Conservation (phyloP, 2,888 invertebrate genomes). For the Tenthredo notha region DNA sequence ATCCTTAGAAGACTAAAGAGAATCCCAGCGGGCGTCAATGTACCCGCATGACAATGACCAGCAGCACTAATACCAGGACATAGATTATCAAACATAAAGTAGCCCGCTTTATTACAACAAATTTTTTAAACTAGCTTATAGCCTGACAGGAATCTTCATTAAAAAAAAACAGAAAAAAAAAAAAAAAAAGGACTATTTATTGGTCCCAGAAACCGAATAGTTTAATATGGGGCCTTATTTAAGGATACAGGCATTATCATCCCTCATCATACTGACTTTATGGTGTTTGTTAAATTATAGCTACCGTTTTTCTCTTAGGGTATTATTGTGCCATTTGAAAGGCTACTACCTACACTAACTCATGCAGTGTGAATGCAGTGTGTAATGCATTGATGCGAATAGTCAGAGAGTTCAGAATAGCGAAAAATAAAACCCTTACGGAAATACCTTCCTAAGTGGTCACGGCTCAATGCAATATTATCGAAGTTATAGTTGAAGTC, state of each 20-base stretch:
- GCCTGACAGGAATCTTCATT: neutral
- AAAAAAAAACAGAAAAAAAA: neutral
- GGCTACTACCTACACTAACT: neutral
- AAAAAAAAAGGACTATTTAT: neutral
- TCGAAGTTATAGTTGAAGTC: neutral
- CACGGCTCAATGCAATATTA: conserved; percentile 8
- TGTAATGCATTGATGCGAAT: conserved; percentile 4
- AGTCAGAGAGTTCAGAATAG: neutral
- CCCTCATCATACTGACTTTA: neutral
- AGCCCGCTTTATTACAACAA: conserved; percentile 11
- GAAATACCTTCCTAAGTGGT: conserved; percentile 44
- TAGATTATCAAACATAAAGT: neutral
- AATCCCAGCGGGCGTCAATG: conserved; percentile 22
- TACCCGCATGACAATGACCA: conserved; percentile 16
- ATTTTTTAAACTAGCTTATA: neutral
- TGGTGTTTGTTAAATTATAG: neutral
- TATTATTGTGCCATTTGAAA: neutral
- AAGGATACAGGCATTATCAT: neutral
- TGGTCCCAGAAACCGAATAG: neutral
- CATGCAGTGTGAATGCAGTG: conserved; percentile 29
- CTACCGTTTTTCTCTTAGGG: neutral
- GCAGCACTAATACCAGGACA: neutral
- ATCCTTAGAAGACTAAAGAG: neutral
- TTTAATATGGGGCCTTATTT: neutral
- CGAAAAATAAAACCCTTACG: conserved; percentile 17